Percentiles rank a stretch among this genome's conserved stretches.
These are phyloP conservation scores for Pygocentrus nattereri DNA, from an alignment of 2,797 vertebrate genomes.

Conservation along the genomic window DNA sequence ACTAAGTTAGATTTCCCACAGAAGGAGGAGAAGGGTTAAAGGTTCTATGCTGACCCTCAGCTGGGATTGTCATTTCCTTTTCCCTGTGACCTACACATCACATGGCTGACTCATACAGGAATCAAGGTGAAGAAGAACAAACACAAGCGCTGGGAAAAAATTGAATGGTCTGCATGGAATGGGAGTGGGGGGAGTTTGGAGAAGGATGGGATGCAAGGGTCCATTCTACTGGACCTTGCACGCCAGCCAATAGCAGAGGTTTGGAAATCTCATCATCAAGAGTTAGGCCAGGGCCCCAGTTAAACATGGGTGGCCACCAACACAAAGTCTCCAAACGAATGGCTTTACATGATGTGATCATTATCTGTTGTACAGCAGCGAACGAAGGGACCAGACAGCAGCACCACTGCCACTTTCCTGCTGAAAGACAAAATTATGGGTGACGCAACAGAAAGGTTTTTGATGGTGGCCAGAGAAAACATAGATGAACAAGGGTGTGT, in stretches of 20 bases:
- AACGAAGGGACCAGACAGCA: conserved; percentile 53
- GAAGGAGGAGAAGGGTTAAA: conserved; percentile 68
- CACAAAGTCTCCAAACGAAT: conserved; percentile 73
- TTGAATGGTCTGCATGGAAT: conserved; percentile 20
- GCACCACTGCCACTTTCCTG: conserved; percentile 65
- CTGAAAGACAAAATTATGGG: conserved; percentile 71
- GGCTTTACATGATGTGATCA: conserved; percentile 77
- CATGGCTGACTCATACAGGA: conserved; percentile 79
- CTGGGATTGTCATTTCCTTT: conserved; percentile 86
- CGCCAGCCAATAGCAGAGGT: conserved; percentile 68
- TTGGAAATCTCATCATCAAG: conserved; percentile 89
- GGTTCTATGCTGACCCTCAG: conserved; percentile 71
- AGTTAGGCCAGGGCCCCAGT: conserved; percentile 63
- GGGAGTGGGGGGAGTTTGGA: not conserved
- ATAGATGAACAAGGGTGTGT: conserved; percentile 61
- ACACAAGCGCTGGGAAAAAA: conserved; percentile 63
- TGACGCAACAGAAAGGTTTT: conserved; percentile 64
- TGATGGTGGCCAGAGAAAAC: conserved; percentile 67
- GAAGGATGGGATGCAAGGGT: conserved; percentile 9
- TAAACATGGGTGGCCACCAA: conserved; percentile 82
- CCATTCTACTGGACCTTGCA: conserved; percentile 49
- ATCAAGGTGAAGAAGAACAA: conserved; percentile 86
- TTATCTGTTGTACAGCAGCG: conserved; percentile 67
- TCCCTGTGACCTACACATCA: conserved; percentile 78
- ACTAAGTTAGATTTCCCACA: conserved; percentile 65